Conservation (phyloP, 1,140 invertebrate species). For the Drosophila neocordata region DNA sequence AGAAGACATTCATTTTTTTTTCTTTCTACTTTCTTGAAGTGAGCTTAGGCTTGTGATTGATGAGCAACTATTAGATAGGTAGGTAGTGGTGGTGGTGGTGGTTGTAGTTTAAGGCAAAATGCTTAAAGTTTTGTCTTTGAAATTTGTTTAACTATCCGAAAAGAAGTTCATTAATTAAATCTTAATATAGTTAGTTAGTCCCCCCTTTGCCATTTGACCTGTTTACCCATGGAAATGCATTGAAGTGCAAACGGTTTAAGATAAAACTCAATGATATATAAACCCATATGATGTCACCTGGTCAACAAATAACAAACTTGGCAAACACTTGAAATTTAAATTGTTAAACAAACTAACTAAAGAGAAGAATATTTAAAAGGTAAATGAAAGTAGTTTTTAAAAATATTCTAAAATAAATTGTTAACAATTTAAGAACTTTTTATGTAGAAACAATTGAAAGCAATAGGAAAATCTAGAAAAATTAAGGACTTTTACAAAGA, state of each 20-base stretch:
- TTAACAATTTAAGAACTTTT: no score
- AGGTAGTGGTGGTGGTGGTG: not conserved
- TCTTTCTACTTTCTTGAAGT: slow-evolving; percentile 1
- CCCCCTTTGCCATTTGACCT: slow-evolving; percentile 17
- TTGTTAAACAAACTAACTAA: no score
- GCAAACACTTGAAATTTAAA: no score
- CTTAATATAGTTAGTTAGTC: slow-evolving; percentile 8
- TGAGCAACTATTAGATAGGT: slow-evolving; percentile 11
- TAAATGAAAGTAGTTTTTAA: no score
- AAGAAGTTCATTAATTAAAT: slow-evolving; percentile 7
- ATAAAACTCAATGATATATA: not conserved
- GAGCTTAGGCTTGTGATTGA: slow-evolving; percentile 31
- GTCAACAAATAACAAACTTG: no score
- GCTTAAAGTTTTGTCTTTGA: slow-evolving; percentile 12
- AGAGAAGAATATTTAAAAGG: no score
- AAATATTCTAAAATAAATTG: no score
- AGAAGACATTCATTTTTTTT: slow-evolving; percentile 36
- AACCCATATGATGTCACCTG: not conserved
- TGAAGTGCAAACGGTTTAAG: slow-evolving; percentile 18
- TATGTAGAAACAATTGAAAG: no score
- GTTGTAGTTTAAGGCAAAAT: not conserved
- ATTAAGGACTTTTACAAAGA: no score
- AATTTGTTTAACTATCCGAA: slow-evolving; percentile 7
- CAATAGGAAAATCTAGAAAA: no score
- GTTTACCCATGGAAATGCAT: slow-evolving; percentile 17